Base-by-base conservation (phyloP, 2,797 vertebrate genomes). In the Anisognathus igniventris region DNA sequence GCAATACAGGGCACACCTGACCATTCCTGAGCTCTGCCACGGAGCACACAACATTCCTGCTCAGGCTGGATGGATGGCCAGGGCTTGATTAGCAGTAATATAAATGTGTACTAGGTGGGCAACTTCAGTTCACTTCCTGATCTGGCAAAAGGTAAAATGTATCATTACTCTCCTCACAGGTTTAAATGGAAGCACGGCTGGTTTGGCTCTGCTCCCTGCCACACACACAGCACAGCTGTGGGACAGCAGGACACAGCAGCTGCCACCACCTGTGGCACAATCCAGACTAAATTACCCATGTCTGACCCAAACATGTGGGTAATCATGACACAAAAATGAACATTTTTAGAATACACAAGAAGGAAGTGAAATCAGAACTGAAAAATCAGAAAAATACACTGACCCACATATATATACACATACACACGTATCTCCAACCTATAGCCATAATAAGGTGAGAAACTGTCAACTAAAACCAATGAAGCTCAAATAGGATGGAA, bases 151-250 rank as follows among this genome's bases (percentile, higher is more conserved):
- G 27, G 39, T 14, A 50, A 65, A 62, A 37, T 1, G 9, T 2
- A 30, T 20, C n/a, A 24, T 24, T 60, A 24, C n/a, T 33, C 42
- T 75, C 19, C 21, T 75, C 16, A 14, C 14, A 1, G 14, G 45
- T 53, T 60, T 76, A 14, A 33, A 31, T 39, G 42, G 77, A 76
- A 53, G 9, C 42, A 51, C 0, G 0, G 0, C 25, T 33, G 23
- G 6, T 23, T 40, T 39, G 48, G 61, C 70, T 57, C 60, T 33
- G 39, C 60, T 66, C 56, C 42, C 7, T 60, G 70, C 35, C 56
- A 76, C 53, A 77, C n/a, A 14, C 35, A 8, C 1, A 1, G 35
- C 37, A 81, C 30, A 85, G 71, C 19, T 35, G 7, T 31, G 48
- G 44, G 23, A 78, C 30, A 78, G 82, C 12, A 66, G 62, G 78